A percentile compares a stretch with the other conserved stretches of the same genome.
phyloP scores from a whole-genome alignment of 2,888 invertebrate genomes.

The Notodonta dromedarius region DNA sequence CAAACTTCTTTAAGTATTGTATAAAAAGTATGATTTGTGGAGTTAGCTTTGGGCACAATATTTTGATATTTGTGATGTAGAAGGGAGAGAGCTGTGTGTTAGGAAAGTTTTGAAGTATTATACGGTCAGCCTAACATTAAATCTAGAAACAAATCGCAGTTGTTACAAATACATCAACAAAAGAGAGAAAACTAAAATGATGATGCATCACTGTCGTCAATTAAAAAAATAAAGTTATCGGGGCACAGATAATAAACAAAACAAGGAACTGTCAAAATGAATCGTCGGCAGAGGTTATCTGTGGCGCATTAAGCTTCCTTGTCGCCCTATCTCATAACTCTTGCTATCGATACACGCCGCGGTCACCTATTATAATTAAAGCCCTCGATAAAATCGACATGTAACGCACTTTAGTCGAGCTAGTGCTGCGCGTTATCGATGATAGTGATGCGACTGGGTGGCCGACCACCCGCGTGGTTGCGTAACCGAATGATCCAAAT shows the following conservation, averaged over 20 bases:
- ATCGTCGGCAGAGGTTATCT: conserved; percentile 53
- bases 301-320: conserved; percentile 58
- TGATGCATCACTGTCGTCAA: conserved; percentile 21
- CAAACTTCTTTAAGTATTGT: too few species aligned
- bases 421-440: conserved; percentile 66
- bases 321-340: conserved; percentile 60
- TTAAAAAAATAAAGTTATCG: conserved; percentile 35
- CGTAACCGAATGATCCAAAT: conserved; percentile 56
- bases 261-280: conserved; percentile 54
- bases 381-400: conserved; percentile 66
- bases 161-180: too few species aligned
- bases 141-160: too few species aligned
- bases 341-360: conserved; percentile 56
- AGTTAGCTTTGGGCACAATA: too few species aligned
- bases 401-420: conserved; percentile 60
- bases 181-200: conserved; percentile 16
- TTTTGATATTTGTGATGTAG: too few species aligned
- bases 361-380: conserved; percentile 70
- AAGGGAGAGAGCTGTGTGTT: too few species aligned
- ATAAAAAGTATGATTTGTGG: too few species aligned
- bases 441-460: conserved; percentile 50
- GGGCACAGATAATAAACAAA: conserved; percentile 42
- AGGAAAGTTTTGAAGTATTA: too few species aligned
- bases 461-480: conserved; percentile 63
- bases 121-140: not conserved